Evolutionary conservation across 2,888 invertebrate species (phyloP), one percentile per base, ranked within the genome.

Genomic region (Spicauda simplicius): DNA sequence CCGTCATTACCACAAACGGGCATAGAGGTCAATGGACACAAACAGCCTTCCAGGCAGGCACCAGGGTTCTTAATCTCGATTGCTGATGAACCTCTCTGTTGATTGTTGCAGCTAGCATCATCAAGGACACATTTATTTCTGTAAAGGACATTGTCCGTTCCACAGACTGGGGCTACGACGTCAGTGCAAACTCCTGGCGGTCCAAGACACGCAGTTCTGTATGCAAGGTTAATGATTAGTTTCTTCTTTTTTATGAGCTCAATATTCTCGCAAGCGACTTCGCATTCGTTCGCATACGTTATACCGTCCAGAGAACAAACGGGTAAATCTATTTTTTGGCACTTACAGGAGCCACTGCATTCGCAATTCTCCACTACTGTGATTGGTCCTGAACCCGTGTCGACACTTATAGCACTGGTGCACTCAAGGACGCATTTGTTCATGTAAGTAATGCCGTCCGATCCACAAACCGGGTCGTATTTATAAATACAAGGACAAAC

Each of bases 261-360:
- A 7, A 63, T 66, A 16, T 77, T 78, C 12, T 75, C 74, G 41
- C 76, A 77, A 2, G 70, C 71, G 25, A 79, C 41, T 59, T 74
- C 72, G 59, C 79, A 78, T 63, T 75, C 75, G 45, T 76, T 77
- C 0, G 72, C 64, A 20, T 76, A 79, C 2, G 76, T 79, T 2
- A 61, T 25, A 0, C 74, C 75, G n/a, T 83, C 78, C 3, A 77
- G 71, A 2, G 83, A 81, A 54, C 85, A 86, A 0, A 85, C 81
- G 0, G 78, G 78, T 6, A 74, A 53, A 50, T 76, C 56, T 7
- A 77, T 57, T 19, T 72, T 55, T 56, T 72, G 73, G 55, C 77
- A 78, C 8, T 67, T 54, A 19, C 75, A 76, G 10, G 0, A 7
- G 2, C 64, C 63, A 12, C 19, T 63, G 45, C 78, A 78, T 41